Conservation (phyloP, 2,888 invertebrate species). For the Euproctis similis region DNA sequence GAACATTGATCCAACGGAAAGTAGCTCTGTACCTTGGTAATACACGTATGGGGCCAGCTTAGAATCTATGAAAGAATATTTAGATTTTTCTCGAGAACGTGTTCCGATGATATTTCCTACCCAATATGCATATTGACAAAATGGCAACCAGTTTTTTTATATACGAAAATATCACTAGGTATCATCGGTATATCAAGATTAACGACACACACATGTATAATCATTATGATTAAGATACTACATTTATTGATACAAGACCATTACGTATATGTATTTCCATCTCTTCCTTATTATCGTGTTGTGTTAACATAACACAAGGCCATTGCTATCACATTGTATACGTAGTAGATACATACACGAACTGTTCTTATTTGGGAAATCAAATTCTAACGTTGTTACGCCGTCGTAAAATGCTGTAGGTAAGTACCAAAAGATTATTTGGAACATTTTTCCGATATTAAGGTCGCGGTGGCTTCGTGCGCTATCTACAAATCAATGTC, state of each 20-base stretch:
- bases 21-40: too few relatives aligned
- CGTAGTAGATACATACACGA: too few relatives aligned
- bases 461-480: constrained; percentile 2
- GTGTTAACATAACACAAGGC: constrained; percentile 47
- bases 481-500: too few relatives aligned
- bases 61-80: too few relatives aligned
- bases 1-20: too few relatives aligned
- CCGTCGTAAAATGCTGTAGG: constrained; percentile 16
- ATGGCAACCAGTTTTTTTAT: background rate
- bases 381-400: constrained; percentile 25
- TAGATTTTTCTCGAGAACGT: too few relatives aligned
- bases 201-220: constrained; percentile 18
- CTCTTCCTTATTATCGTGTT: constrained; percentile 50
- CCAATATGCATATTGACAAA: background rate
- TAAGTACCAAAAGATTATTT: constrained; percentile 8
- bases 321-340: constrained; percentile 46
- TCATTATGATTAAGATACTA: constrained; percentile 18
- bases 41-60: too few relatives aligned
- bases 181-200: constrained; percentile 1
- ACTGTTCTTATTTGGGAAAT: constrained; percentile 31
- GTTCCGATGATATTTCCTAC: constrained; percentile 1
- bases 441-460: constrained; percentile 9
- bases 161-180: background rate
- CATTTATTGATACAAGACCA: constrained; percentile 25
- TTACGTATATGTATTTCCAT: constrained; percentile 36